A percentile compares a stretch with the other conserved stretches of the same genome.
These are phyloP conservation scores for Protobothrops flavoviridis DNA, from an alignment of 2,113 vertebrate genomes.

Conservation along the genomic window DNA sequence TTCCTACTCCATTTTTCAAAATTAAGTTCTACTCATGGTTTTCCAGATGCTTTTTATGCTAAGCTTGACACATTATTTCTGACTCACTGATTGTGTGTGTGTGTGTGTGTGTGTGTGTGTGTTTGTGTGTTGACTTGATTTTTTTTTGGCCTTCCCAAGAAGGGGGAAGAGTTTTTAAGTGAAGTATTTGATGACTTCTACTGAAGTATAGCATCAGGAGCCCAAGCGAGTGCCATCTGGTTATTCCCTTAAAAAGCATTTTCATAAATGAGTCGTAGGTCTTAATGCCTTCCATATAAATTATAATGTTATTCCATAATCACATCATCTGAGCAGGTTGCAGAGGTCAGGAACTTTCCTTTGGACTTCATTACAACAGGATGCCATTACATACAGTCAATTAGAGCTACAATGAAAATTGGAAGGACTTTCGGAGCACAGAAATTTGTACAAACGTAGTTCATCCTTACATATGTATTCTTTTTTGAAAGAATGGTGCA, in stretches of 20 bases:
- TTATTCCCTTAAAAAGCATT: not conserved
- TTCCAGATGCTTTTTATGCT: not conserved
- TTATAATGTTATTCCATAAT: not conserved
- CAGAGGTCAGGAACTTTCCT: not conserved
- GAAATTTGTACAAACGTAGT: not conserved
- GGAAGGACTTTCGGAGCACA: not conserved
- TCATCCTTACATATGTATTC: slow-evolving; percentile 5
- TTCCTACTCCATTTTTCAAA: not conserved
- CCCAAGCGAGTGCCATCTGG: not conserved
- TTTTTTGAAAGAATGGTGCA: not conserved
- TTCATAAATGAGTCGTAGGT: not conserved
- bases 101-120: too few species aligned
- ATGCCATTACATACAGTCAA: not conserved
- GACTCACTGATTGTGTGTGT: not conserved
- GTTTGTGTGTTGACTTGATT: not conserved
- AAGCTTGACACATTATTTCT: not conserved
- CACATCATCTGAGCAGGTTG: not conserved
- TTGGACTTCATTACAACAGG: not conserved
- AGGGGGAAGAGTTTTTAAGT: not conserved
- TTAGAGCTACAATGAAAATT: not conserved
- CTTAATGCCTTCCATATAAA: not conserved
- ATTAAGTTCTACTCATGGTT: not conserved
- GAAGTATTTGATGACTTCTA: not conserved
- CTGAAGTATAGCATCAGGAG: slow-evolving; percentile 6
- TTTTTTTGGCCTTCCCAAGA: not conserved